Conservation (phyloP, 2,113 vertebrate species). For the Eulemur macaco region DNA sequence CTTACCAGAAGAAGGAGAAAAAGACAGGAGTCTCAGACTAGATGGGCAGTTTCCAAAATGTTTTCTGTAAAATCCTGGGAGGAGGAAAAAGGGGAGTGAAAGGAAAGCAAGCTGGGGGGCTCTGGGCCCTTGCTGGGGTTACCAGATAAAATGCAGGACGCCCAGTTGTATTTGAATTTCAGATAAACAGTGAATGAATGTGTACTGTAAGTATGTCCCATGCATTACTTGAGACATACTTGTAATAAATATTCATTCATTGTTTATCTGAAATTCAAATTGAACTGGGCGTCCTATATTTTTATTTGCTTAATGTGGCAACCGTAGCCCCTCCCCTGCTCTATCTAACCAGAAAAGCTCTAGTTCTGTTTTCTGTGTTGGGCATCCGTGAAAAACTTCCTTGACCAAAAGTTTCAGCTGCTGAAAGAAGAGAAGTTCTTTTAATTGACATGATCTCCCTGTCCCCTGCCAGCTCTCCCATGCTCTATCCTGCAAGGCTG, state of each 20-base stretch:
- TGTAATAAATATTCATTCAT: not conserved
- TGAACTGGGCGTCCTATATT: not conserved
- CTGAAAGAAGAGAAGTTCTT: not conserved
- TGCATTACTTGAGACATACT: not conserved
- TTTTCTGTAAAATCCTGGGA: not conserved
- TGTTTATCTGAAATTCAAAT: not conserved
- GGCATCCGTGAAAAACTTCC: not conserved
- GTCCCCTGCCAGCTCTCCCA: not conserved
- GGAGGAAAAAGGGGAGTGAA: not conserved
- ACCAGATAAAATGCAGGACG: not conserved
- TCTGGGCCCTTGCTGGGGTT: too few relatives aligned
- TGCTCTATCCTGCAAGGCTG: not conserved
- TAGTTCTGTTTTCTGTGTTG: not conserved
- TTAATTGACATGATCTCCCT: fast-evolving
- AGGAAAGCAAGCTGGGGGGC: not conserved
- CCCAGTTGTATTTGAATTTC: not conserved
- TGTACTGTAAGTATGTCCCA: not conserved
- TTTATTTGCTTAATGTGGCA: not conserved
- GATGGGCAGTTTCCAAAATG: not conserved
- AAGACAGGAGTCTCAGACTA: not conserved
- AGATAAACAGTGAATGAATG: not conserved
- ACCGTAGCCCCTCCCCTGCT: not conserved
- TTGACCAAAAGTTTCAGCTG: not conserved
- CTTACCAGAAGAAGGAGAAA: not conserved
- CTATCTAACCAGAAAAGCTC: not conserved